Base-by-base conservation (phyloP, 2,797 vertebrate genomes). In the Eremophila alpestris region DNA sequence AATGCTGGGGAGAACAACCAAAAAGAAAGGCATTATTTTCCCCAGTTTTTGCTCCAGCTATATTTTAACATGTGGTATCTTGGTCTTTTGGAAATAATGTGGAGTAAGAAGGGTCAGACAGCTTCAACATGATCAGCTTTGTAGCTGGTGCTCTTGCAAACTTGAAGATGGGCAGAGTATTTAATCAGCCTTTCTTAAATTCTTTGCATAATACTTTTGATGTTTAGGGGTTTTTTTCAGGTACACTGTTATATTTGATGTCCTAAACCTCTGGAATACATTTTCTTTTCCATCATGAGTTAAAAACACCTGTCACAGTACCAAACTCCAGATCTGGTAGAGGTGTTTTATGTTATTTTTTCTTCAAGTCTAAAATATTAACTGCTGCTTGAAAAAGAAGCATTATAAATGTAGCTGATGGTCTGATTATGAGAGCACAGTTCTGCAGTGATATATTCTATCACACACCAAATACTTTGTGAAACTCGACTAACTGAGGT, bases 131-230 rank as follows among this genome's bases (percentile, higher is more conserved):
- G 23, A 78, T 43, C 49, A 62, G 45, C 75, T 90, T 70, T 77
- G 46, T 74, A 71, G 58, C 13, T 59, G 32, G 12, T 78, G 38
- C n/a, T 88, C 23, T 63, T 88, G 55, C 40, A 36, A 59, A 13
- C 36, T 59, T 73, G 34, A 51, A 45, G 60, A 32, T 80, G 87
- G 45, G 48, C 49, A 65, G 48, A 34, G 27, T 64, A 22, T 84
- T 92, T 89, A 77, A 74, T 74, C 34, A 77, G n/a, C 34, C 71
- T 76, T 93, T 87, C 49, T 87, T 87, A 56, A 79, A 64, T 71
- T 70, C 49, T 92, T 92, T 89, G 49, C 21, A 3, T 58, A 71
- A 41, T 68, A 46, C 46, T 80, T 84, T 22, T 38, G n/a, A 58
- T 78, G n/a, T 77, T 82, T 52, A 38, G 17, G 21, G 1, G 7